Evolutionary conservation across 2,113 vertebrate genomes (phyloP), one percentile per base, ranked within the genome.

Genomic region (Oreocharis arfaki): DNA sequence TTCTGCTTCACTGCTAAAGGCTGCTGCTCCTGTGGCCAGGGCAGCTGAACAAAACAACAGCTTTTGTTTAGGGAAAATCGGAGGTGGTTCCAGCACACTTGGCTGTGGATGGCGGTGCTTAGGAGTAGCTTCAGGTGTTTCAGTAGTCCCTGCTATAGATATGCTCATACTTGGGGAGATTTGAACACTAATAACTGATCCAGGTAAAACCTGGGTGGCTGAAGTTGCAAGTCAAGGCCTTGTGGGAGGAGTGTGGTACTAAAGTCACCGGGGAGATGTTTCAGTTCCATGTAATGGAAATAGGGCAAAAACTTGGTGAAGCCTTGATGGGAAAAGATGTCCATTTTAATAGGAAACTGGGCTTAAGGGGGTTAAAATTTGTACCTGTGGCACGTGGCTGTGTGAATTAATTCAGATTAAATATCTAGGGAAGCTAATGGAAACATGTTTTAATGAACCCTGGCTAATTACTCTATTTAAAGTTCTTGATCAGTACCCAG

Each of bases 381-480:
- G 33, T 55, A 67, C 87, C 87, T 93, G 87, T 84, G 41, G 28
- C 71, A 82, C 11, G 5, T 77, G 35, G 35, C 59, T 65, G 67
- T 24, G 35, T 53, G 61, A 91, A 86, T 90, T 42, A 96, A 96
- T 94, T 95, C 92, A 86, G 67, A 91, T 90, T 46, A 94, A 55
- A 41, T 90, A 80, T 47, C 84, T 79, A 52, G 81, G 70, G 69
- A 92, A 56, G 37, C 49, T 94, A 92, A 93, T 90, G 85, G n/a
- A 88, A 74, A 56, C 44, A 44, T 94, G 53, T 74, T 89, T 93
- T 97, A 94, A 95, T 95, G 95, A 96, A 91, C 71, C 35, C 22
- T 70, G 47, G 35, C 78, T 96, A 96, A 95, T 97, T 92, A 92
- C 67, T 91, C 35, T 85, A 24, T 94, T 95, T 87, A 70, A 94